Conservation (phyloP, 2,888 invertebrate genomes). For the Meandrusa payeni region DNA sequence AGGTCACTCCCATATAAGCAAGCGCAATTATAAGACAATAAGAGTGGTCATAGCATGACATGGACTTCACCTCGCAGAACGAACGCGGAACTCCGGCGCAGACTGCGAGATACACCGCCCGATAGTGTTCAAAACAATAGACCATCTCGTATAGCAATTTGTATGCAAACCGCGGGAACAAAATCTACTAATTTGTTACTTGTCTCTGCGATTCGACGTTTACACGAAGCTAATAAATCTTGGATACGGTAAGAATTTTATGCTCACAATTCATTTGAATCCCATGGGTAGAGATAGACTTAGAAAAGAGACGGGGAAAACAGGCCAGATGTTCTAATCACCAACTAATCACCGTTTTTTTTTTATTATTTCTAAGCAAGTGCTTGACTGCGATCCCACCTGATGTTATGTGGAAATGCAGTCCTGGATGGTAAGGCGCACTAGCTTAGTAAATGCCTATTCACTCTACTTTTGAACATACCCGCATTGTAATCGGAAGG, state of each 20-base stretch:
- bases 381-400: too few species aligned
- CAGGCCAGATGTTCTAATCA: too few species aligned
- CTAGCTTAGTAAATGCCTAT: too few species aligned
- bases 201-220: slow-evolving; percentile 54
- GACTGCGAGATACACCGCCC: slow-evolving; percentile 34
- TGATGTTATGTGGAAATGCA: too few species aligned
- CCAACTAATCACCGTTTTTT: too few species aligned
- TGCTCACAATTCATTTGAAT: too few species aligned
- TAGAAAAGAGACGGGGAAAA: too few species aligned
- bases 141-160: slow-evolving; percentile 66
- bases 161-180: slow-evolving; percentile 67
- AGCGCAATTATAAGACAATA: slow-evolving; percentile 27
- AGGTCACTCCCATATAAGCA: slow-evolving; percentile 23
- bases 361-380: too few species aligned
- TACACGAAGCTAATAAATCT: slow-evolving; percentile 25
- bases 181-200: slow-evolving; percentile 59
- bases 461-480: too few species aligned
- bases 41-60: slow-evolving; percentile 25
- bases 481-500: too few species aligned
- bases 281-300: too few species aligned
- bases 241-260: slow-evolving; percentile 31
- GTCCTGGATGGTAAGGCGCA: too few species aligned
- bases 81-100: slow-evolving; percentile 47
- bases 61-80: slow-evolving; percentile 28
- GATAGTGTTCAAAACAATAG: slow-evolving; percentile 60